Base-by-base conservation (phyloP, 2,113 vertebrate species). In the Athene noctua region DNA sequence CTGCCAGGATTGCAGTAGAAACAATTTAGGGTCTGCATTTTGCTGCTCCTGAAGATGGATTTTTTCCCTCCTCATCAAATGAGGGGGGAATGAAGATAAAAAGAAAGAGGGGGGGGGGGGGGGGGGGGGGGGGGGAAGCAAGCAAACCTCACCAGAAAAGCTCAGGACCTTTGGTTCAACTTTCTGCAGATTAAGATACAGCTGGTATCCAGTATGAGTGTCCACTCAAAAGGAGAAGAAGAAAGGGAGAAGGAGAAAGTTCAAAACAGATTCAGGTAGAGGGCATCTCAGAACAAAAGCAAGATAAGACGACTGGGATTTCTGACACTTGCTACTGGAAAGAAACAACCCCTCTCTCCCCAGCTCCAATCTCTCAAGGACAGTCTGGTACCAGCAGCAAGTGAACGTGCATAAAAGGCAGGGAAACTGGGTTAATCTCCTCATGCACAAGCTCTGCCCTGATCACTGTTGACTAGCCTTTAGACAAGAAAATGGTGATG, bases 101-200 rank as follows among this genome's bases (percentile, higher is more conserved):
- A 67, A 44, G 7, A 25, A 36, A 29, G 10, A 15, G 2, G 3
- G 4, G 1, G 0, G 1, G 40, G 40, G 40, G 40, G 40, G 11
- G 11, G 11, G 40, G n/a, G n/a, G n/a, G n/a, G n/a, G n/a, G n/a
- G n/a, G n/a, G n/a, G n/a, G n/a, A n/a, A n/a, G n/a, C n/a, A 74
- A 65, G 10, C 7, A 73, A 40, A 52, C 10, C 30, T 81, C 51
- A 73, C 15, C 36, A 61, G 44, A 89, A 63, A 8, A 55, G 11
- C 32, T n/a, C 42, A 91, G 30, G 18, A 89, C 8, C 40, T 91
- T 80, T 77, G 30, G 23, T 82, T 89, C 21, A 66, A 16, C 16
- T 71, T 91, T 66, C 26, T 81, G 46, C 54, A 49, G 4, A 42
- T 3, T 38, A 34, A 74, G 67, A 75, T 62, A 42, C 11, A 79